Evolutionary conservation across 2,113 vertebrate genomes (phyloP).

Genomic region (Rhinolophus ferrumequinum): DNA sequence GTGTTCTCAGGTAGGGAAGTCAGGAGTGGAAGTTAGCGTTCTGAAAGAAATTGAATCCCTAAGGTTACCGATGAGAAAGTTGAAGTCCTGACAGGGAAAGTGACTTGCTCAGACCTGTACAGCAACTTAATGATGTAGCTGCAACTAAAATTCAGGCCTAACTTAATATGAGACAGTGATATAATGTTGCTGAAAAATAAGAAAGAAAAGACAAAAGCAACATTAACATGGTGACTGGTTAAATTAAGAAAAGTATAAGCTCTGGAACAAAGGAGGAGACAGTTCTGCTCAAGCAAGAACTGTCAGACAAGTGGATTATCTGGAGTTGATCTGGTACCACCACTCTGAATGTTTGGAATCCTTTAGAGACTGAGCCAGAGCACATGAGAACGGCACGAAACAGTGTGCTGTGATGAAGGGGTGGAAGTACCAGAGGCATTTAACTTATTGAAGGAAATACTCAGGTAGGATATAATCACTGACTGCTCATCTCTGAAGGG

Average conservation of each 20-base stretch:
- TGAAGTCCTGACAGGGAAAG: neutral
- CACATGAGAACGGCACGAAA: fast-evolving
- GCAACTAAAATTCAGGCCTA: neutral
- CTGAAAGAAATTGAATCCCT: neutral
- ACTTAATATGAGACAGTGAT: neutral
- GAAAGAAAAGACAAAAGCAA: neutral
- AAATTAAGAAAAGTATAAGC: neutral
- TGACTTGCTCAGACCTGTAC: neutral
- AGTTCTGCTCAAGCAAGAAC: neutral
- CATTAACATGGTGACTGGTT: neutral
- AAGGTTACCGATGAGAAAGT: neutral
- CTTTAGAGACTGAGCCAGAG: neutral
- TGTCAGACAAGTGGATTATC: neutral
- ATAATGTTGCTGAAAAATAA: neutral
- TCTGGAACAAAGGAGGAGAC: neutral
- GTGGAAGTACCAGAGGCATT: neutral
- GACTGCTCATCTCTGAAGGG: neutral
- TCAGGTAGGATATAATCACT: neutral
- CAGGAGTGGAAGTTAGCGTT: neutral
- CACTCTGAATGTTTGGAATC: neutral
- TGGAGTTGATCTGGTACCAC: neutral
- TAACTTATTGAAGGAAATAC: neutral
- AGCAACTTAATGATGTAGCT: neutral
- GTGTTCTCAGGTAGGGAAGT: neutral
- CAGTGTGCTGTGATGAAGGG: neutral